Evolutionary conservation across 1,140 invertebrate genomes (phyloP).

Genomic region (Drosophila littoralis): DNA sequence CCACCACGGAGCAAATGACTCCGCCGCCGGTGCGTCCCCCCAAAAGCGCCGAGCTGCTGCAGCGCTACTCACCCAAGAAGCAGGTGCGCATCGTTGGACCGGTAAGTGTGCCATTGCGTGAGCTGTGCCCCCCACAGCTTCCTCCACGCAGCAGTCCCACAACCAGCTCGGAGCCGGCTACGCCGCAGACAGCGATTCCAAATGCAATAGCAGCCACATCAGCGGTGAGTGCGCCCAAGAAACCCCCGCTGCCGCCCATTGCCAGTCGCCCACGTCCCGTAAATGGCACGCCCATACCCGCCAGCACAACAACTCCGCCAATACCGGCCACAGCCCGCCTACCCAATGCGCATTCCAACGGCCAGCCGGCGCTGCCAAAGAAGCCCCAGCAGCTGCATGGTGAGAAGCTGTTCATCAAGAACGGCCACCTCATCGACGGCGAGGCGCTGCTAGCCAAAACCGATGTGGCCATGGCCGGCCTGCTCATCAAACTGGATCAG

Average conservation of each 20-base stretch:
- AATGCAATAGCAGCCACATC: slow-evolving; percentile 2
- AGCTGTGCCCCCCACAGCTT: slow-evolving; percentile 85
- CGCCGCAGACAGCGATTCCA: slow-evolving; percentile 8
- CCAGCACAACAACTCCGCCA: slow-evolving; percentile 73
- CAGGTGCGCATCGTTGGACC: slow-evolving; percentile 47
- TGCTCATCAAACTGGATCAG: slow-evolving; percentile 88
- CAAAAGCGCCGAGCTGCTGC: slow-evolving; percentile 85
- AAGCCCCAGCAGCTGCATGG: slow-evolving; percentile 79
- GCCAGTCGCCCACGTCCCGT: slow-evolving; percentile 86
- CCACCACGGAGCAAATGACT: slow-evolving; percentile 83
- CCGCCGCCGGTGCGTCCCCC: slow-evolving; percentile 87
- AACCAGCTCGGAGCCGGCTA: slow-evolving; percentile 19
- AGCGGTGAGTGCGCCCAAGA: slow-evolving; percentile 87
- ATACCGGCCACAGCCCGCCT: slow-evolving; percentile 73
- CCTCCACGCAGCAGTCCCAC: slow-evolving; percentile 85
- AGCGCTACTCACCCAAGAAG: slow-evolving; percentile 84
- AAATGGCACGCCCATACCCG: slow-evolving; percentile 70
- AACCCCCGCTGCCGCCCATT: slow-evolving; percentile 89
- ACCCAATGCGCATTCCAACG: slow-evolving; percentile 66
- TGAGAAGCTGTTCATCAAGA: slow-evolving; percentile 84
- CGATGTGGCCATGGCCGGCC: slow-evolving; percentile 87
- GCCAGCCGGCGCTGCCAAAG: slow-evolving; percentile 68
- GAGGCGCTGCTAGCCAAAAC: slow-evolving; percentile 88
- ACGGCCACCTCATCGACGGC: slow-evolving; percentile 86
- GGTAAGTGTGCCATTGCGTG: slow-evolving; percentile 31